Evolutionary conservation across 2,797 vertebrate species (phyloP), one percentile per base, ranked within the genome.

Genomic region (Neomorphus geoffroyi): DNA sequence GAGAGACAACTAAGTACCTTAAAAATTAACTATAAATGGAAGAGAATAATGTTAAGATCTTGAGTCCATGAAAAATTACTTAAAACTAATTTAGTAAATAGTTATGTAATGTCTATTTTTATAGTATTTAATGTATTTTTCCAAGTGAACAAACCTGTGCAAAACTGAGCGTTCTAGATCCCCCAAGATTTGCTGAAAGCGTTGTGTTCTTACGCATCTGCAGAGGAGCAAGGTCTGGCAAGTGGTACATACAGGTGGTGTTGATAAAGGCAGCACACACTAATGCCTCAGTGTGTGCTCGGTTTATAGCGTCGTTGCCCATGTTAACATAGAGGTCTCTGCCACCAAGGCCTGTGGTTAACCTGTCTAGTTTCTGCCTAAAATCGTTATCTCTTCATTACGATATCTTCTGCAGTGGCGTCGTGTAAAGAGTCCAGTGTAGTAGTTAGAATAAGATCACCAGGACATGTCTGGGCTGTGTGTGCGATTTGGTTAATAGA

Each of bases 271-370:
- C 67, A 72, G 33, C 3, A 4, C 24, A 11, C 11, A 5, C 11
- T 27, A 41, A 4, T 7, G 28, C 48, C 43, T 10, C 54, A 9
- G 18, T 1, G 1, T 7, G 7, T 23, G 18, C 71, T 73, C 23
- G 18, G 67, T 17, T 70, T 48, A 11, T 7, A 0, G 6, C 11
- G 7, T 12, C 7, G 0, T 11, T 1, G 0, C 39, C 19, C 1
- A 0, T 12, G 19, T 8, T 22, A 53, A 19, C 8, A 4, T 2
- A 35, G 14, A 33, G 10, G 9, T 45, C 28, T 70, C 39, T 87
- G 53, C 46, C 43, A 15, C 19, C 33, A 16, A 13, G 26, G 27
- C 35, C 45, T 28, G 54, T 48, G 30, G 7, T 57, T 62, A 65
- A 58, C 16, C 30, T 78, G 61, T 43, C 57, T 60, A 2, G 15